Evolutionary conservation across 1,140 invertebrate genomes (phyloP).

Genomic region (Holotrichia oblita): DNA sequence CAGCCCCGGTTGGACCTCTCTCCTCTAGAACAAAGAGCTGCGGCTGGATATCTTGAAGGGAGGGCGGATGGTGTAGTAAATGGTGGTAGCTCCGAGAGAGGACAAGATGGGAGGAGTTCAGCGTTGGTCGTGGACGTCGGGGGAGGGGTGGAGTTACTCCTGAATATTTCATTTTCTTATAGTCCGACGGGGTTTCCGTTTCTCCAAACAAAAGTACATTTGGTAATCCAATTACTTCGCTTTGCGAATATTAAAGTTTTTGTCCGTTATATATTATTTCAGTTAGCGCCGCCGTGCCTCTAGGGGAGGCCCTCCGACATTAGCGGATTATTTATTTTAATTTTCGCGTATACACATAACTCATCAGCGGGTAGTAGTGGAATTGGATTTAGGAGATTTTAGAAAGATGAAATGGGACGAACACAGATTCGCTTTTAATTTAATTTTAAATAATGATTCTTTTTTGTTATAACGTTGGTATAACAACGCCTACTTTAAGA

Average conservation of each 20-base stretch:
- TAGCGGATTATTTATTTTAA: slow-evolving; percentile 51
- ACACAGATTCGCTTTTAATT: too few relatives aligned
- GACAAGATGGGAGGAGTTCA: neutral
- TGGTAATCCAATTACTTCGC: slow-evolving; percentile 52
- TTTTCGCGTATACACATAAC: slow-evolving; percentile 41
- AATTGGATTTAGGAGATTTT: neutral
- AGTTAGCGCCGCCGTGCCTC: slow-evolving; percentile 41
- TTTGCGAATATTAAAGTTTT: slow-evolving; percentile 52
- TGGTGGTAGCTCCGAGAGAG: neutral
- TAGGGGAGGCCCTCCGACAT: slow-evolving; percentile 35
- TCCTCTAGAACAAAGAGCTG: too few relatives aligned
- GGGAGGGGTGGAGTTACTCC: slow-evolving; percentile 22
- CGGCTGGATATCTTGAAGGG: too few relatives aligned
- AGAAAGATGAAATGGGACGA: too few relatives aligned
- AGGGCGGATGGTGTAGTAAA: too few relatives aligned
- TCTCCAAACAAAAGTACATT: slow-evolving; percentile 51
- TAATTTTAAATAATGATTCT: too few relatives aligned
- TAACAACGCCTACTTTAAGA: too few relatives aligned
- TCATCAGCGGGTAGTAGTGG: neutral
- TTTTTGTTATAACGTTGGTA: too few relatives aligned
- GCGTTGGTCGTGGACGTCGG: neutral
- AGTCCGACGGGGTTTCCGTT: slow-evolving; percentile 44
- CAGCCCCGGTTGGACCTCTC: neutral
- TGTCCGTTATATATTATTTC: slow-evolving; percentile 50
- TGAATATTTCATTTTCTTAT: slow-evolving; percentile 53